phyloP scores from a whole-genome alignment of 2,888 invertebrate genomes.

The Tuta absoluta region DNA sequence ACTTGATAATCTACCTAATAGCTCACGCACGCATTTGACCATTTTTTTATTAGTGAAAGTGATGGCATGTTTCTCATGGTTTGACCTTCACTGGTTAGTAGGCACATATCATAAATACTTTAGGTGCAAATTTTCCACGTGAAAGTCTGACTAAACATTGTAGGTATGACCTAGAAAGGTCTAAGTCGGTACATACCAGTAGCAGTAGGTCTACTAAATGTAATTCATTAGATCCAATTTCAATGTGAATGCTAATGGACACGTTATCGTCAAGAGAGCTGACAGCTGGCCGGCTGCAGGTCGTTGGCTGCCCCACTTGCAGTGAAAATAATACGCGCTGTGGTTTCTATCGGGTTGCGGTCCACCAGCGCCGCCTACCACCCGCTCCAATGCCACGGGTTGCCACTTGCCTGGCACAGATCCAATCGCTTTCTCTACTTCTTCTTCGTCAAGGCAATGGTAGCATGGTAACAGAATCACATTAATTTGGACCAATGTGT shows the following conservation, averaged over 20 bases:
- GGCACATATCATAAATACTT: neutral
- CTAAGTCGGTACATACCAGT: neutral
- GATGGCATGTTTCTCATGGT: constrained; percentile 3
- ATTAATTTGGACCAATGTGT: no score
- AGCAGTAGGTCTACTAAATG: neutral
- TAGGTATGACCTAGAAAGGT: neutral
- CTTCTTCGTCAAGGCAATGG: neutral
- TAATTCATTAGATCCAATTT: neutral
- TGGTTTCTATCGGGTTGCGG: constrained; percentile 74
- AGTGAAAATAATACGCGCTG: constrained; percentile 72
- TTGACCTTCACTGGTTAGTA: neutral
- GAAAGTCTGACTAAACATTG: no score
- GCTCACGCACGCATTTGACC: constrained; percentile 6
- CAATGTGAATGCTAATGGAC: constrained; percentile 23
- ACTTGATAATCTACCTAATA: constrained; percentile 8
- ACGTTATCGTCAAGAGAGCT: constrained; percentile 58
- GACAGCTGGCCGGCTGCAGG: constrained; percentile 41
- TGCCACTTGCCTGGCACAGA: neutral
- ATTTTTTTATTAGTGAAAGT: constrained; percentile 11
- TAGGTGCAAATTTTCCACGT: no score
- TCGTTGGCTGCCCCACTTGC: constrained; percentile 68
- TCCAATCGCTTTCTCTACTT: constrained; percentile 57
- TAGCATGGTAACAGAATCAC: no score
- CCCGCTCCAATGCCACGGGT: constrained; percentile 37
- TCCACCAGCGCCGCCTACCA: constrained; percentile 53